Evolutionary conservation across 2,113 vertebrate genomes (phyloP), one percentile per base, ranked within the genome.

Genomic region (Poeciliopsis prolifica): DNA sequence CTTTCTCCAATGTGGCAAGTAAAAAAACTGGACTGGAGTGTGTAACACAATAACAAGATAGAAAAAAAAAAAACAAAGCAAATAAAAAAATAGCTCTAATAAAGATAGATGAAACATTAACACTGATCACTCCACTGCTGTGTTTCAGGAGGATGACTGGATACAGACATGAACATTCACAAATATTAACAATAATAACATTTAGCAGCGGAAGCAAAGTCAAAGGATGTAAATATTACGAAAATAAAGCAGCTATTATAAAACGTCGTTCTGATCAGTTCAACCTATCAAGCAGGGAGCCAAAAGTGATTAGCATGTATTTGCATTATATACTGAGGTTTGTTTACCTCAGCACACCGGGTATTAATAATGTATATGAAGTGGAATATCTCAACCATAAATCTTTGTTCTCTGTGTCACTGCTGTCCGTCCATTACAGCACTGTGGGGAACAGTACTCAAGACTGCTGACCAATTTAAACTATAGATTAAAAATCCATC

Each of bases 391-490:
- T 60, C 17, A n/a, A 31, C 67, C 26, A 68, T 82, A 63, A 65
- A 69, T 77, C 72, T 67, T 19, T 70, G 61, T 75, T 72, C 62
- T 68, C 70, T 77, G 26, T 77, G 75, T 63, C 73, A 70, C 68
- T 3, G 17, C 70, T 82, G 74, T 84, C 67, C 72, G 40, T 35
- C 48, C 48, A 81, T 70, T 85, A 78, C 70, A 73, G 72, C 70
- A 83, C 75, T 71, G 70, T 12, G 3, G 79, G 71, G 79, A 79
- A 71, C 74, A 84, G 72, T 68, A 80, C 76, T 74, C 75, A 8
- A 65, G 72, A 61, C 61, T 37, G 71, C 33, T 72, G 79, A 80
- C 65, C 63, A 73, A 80, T 77, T 80, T 72, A 80, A 73, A 64
- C 61, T 61, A 60, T 63, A 75, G 61, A 77, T 60, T 74, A 71